Conservation (phyloP, 1,140 invertebrate genomes). For the Aphidius gifuensis region DNA sequence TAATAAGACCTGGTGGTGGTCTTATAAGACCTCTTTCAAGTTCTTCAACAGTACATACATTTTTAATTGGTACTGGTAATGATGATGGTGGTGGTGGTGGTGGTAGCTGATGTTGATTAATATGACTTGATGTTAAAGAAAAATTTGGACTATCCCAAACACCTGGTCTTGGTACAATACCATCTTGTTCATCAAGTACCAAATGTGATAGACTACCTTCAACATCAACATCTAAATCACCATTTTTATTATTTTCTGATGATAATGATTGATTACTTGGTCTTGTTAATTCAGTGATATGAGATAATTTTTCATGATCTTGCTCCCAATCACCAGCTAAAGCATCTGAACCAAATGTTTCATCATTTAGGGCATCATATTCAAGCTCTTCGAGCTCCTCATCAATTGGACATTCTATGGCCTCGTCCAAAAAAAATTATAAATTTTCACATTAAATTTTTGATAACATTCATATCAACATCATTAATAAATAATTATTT, state of each 20-base stretch:
- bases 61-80: constrained; percentile 40
- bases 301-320: constrained; percentile 66
- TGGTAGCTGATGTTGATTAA: constrained; percentile 30
- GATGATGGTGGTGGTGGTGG: constrained; percentile 32
- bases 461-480: background rate
- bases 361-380: constrained; percentile 86
- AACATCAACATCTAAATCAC: constrained; percentile 31
- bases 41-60: constrained; percentile 60
- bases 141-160: constrained; percentile 55
- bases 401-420: constrained; percentile 54
- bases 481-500: background rate
- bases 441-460: constrained; percentile 28
- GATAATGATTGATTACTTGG: constrained; percentile 38
- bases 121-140: constrained; percentile 33
- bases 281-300: constrained; percentile 58
- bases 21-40: constrained; percentile 55
- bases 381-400: constrained; percentile 74
- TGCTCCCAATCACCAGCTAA: constrained; percentile 68
- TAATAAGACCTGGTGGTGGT: constrained; percentile 41
- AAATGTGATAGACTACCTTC: constrained; percentile 58
- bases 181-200: constrained; percentile 59
- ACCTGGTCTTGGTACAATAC: constrained; percentile 51
- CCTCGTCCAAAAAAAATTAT: constrained; percentile 37
- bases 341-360: constrained; percentile 79
- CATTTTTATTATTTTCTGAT: constrained; percentile 39